phyloP scores from a whole-genome alignment of 2,113 vertebrate species.

The Tinamus guttatus region DNA sequence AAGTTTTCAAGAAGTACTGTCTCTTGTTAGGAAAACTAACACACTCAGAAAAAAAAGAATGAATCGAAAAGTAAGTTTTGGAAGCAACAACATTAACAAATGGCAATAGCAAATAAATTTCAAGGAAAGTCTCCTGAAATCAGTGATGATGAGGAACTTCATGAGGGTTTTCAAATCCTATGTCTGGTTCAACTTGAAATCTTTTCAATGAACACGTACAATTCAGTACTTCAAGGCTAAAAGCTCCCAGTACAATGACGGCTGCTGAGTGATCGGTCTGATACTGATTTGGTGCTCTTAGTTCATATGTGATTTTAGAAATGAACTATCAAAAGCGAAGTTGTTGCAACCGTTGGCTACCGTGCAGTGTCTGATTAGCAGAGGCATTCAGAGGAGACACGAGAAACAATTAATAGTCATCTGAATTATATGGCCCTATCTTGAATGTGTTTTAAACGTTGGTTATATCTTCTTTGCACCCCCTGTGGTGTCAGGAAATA shows the following conservation, averaged over 20 bases:
- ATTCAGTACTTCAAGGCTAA: background rate
- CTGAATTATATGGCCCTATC: background rate
- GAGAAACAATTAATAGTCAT: slow-evolving; percentile 3
- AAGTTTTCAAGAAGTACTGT: background rate
- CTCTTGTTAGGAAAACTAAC: background rate
- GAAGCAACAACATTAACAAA: background rate
- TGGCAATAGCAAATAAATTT: background rate
- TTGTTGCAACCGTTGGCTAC: background rate
- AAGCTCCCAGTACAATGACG: background rate
- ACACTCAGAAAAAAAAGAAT: background rate
- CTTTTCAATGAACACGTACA: background rate
- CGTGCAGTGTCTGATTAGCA: background rate
- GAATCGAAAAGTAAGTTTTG: background rate
- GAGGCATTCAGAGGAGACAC: background rate
- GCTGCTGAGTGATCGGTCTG: background rate
- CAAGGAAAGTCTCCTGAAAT: background rate
- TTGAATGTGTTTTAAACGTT: slow-evolving; percentile 29
- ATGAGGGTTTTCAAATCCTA: background rate
- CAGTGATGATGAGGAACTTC: background rate
- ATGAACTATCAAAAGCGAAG: background rate
- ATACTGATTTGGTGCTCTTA: background rate
- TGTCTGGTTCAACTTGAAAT: background rate
- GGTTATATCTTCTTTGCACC: slow-evolving; percentile 29
- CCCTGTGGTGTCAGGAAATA: slow-evolving; percentile 38
- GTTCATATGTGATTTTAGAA: background rate